Evolutionary conservation across 2,113 vertebrate genomes (phyloP), one percentile per base, ranked within the genome.

Genomic region (Aythya baeri): DNA sequence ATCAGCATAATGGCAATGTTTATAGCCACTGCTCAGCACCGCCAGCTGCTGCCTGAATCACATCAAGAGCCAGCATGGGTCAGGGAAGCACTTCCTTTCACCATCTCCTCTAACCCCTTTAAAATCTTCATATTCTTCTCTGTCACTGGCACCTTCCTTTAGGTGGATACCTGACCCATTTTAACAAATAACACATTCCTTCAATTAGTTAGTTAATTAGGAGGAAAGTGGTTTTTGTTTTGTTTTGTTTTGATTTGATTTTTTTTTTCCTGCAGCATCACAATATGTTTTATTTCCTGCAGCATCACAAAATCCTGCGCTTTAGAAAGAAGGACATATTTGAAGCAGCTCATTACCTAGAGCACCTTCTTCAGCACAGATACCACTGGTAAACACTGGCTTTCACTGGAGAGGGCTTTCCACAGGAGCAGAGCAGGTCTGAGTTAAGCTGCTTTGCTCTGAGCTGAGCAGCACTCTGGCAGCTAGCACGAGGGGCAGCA

Each of bases 31-130:
- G 63, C 79, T 66, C 34, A 65, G 81, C 4, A 7, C 31, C 15
- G 2, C 76, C 90, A 93, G 91, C 82, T 94, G 70, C n/a, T 71
- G 23, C 34, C 38, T 84, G 14, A 76, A 67, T 67, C 72, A 81
- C 4, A 17, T n/a, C 61, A 88, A 65, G 32, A 75, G 73, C 20
- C 26, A 0, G 0, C 1, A 0, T 0, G 2, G 70, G 49, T 14
- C 46, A 67, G 31, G 55, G 52, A 84, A 82, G 43, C 0, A 1
- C 34, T 65, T 70, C 29, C 49, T 65, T 72, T 7, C 31, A 29
- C 52, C 25, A 3, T 10, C 11, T 76, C 23, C 66, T 63, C 36
- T 21, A 74, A 77, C 8, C 13, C 26, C 58, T 59, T 73, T n/a
- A 46, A 83, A 31, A 85, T 17, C 27, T 75, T 32, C 16, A 23